A percentile compares a stretch with the other conserved stretches of the same genome.
These are phyloP conservation scores for Bombus sylvicola DNA, from an alignment of 1,140 invertebrate species.

Conservation along the genomic window DNA sequence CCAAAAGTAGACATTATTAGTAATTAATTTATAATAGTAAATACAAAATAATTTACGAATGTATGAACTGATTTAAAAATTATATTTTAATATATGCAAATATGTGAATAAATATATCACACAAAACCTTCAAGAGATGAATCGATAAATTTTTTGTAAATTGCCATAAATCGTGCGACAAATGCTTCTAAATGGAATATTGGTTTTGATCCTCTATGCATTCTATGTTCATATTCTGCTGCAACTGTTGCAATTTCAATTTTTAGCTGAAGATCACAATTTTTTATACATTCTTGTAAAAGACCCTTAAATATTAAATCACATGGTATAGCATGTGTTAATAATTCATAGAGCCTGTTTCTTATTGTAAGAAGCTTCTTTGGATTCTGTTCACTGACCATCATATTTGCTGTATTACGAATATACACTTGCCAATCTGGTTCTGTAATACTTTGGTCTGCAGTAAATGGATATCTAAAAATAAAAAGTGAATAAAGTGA, in stretches of 20 bases:
- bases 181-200: slow-evolving; percentile 99
- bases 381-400: slow-evolving; percentile 94
- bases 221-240: slow-evolving; percentile 94
- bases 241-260: slow-evolving; percentile 92
- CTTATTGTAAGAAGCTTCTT: slow-evolving; percentile 93
- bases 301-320: slow-evolving; percentile 96
- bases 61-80: slow-evolving; percentile 41
- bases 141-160: slow-evolving; percentile 93
- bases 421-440: slow-evolving; percentile 98
- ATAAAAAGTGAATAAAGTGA: slow-evolving; percentile 2
- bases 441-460: slow-evolving; percentile 91
- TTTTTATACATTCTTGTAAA: slow-evolving; percentile 92
- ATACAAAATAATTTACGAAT: slow-evolving; percentile 20
- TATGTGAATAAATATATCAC: slow-evolving; percentile 23
- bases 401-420: slow-evolving; percentile 92
- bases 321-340: slow-evolving; percentile 96
- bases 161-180: slow-evolving; percentile 97
- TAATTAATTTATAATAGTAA: slow-evolving; percentile 16
- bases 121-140: slow-evolving; percentile 83
- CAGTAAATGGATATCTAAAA: slow-evolving; percentile 90
- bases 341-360: slow-evolving; percentile 94
- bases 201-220: slow-evolving; percentile 95
- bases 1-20: slow-evolving; percentile 16
- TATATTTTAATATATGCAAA: slow-evolving; percentile 21
- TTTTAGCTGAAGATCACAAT: slow-evolving; percentile 96